Conservation (phyloP, 37 sponge, comb jelly and placozoan genomes). For the Spongilla lacustris region DNA sequence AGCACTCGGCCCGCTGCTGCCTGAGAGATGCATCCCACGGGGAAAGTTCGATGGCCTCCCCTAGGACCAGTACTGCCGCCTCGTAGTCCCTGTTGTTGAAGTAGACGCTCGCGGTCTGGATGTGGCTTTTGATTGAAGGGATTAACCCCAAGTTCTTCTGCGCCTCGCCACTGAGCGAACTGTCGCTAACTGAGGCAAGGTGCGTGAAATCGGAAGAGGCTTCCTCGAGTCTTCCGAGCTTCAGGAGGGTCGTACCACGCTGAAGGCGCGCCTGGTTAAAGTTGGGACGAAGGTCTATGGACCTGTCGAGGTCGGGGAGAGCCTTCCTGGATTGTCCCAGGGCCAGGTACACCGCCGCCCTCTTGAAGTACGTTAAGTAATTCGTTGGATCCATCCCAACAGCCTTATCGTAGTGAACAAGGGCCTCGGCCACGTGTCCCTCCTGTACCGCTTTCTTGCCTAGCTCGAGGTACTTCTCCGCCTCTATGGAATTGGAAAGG, state of each 20-base stretch:
- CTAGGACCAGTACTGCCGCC: conserved; percentile 49
- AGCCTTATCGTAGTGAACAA: conserved; percentile 88
- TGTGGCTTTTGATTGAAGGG: conserved; percentile 10
- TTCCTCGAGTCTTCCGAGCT: conserved; percentile 78
- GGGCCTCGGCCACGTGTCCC: conserved; percentile 86
- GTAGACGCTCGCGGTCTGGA: conserved; percentile 16
- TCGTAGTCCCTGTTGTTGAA: conserved; percentile 36
- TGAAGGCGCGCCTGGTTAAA: conserved; percentile 86
- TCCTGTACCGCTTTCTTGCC: conserved; percentile 84
- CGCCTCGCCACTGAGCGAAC: background rate
- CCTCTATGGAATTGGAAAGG: conserved; percentile 11
- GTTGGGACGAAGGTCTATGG: conserved; percentile 80
- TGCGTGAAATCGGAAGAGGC: conserved; percentile 67
- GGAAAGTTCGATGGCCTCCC: conserved; percentile 71
- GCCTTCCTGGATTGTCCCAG: conserved; percentile 88
- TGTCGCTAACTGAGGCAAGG: conserved; percentile 10
- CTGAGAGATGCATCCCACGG: conserved; percentile 86
- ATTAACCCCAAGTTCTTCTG: conserved; percentile 23
- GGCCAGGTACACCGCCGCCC: conserved; percentile 98
- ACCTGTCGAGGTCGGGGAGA: conserved; percentile 84
- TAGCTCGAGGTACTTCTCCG: conserved; percentile 78
- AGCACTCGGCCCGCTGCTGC: conserved; percentile 75
- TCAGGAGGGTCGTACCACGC: conserved; percentile 81
- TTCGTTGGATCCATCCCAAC: conserved; percentile 94
- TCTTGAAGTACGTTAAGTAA: conserved; percentile 90